Percentiles rank a stretch among this genome's conserved stretches.
Evolutionary conservation across 2,888 invertebrate species (phyloP).

Genomic region (Unio delphinus): DNA sequence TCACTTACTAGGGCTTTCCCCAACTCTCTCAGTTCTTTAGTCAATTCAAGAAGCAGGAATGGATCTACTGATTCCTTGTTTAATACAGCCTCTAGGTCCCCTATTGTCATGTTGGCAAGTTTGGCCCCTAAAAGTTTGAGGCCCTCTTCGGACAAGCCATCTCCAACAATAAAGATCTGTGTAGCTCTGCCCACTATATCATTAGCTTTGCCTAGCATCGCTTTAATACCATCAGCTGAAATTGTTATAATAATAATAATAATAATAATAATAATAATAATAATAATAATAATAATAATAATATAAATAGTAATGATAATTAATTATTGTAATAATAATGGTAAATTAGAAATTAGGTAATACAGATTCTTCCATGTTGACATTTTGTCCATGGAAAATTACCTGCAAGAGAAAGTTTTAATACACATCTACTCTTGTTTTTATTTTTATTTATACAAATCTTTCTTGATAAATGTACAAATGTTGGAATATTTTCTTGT

Average conservation of each 20-base stretch:
- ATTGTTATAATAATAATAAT: background rate
- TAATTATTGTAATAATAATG: no score
- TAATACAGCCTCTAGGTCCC: slow-evolving; percentile 46
- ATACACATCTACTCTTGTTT: no score
- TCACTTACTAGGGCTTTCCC: slow-evolving; percentile 44
- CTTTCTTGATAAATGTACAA: no score
- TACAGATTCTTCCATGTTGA: no score
- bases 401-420: no score
- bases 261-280: no score
- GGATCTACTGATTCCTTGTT: slow-evolving; percentile 48
- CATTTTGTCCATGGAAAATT: no score
- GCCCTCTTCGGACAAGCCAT: slow-evolving; percentile 47
- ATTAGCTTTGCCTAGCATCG: slow-evolving; percentile 25
- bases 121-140: slow-evolving; percentile 42
- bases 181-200: slow-evolving; percentile 32
- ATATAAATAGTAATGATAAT: no score
- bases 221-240: slow-evolving; percentile 28
- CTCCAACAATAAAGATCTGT: slow-evolving; percentile 45
- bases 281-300: no score
- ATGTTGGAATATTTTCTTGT: no score
- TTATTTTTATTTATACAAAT: no score
- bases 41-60: slow-evolving; percentile 30
- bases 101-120: slow-evolving; percentile 52
- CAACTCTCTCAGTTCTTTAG: slow-evolving; percentile 43
- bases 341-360: no score